Percentiles rank a stretch among this genome's conserved stretches.
These are phyloP conservation scores for Hydractinia echinata DNA, from an alignment of 30 jellyfish, hydroid and myxozoan genomes.

Conservation along the genomic window DNA sequence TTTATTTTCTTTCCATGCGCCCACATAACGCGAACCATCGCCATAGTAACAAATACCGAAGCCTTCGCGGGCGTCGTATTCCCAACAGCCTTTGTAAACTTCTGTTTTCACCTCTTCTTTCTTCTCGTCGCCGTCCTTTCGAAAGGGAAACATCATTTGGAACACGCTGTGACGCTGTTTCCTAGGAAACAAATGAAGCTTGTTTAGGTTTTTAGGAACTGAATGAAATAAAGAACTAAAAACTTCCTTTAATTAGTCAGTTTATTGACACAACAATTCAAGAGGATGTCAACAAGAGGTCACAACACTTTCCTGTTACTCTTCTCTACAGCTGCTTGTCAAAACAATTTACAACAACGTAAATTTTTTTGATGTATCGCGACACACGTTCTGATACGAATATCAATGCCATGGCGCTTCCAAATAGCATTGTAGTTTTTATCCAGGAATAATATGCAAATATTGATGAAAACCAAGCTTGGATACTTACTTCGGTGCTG, in stretches of 20 bases:
- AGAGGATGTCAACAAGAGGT: no score
- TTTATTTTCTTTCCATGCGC: constrained; percentile 79
- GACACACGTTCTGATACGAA: no score
- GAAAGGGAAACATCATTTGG: constrained; percentile 18
- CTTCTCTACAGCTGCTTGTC: no score
- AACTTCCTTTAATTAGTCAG: no score
- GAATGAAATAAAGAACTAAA: no score
- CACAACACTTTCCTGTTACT: no score
- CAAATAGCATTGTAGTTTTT: no score
- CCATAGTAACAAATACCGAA: constrained; percentile 72
- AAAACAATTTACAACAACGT: no score
- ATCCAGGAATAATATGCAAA: neutral
- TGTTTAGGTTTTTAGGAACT: neutral
- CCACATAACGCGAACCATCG: constrained; percentile 74
- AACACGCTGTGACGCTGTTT: constrained; percentile 14
- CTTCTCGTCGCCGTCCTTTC: neutral
- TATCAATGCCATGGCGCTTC: no score
- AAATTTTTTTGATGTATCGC: no score
- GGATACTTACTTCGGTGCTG: neutral
- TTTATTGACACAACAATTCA: no score
- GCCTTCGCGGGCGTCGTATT: constrained; percentile 68
- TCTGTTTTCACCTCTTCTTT: constrained; percentile 23
- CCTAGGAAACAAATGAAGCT: neutral
- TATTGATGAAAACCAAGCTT: neutral
- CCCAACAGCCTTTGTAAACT: constrained; percentile 89